Evolutionary conservation across 2,888 invertebrate species (phyloP), one percentile per base, ranked within the genome.

Genomic region (Anodontia alba): DNA sequence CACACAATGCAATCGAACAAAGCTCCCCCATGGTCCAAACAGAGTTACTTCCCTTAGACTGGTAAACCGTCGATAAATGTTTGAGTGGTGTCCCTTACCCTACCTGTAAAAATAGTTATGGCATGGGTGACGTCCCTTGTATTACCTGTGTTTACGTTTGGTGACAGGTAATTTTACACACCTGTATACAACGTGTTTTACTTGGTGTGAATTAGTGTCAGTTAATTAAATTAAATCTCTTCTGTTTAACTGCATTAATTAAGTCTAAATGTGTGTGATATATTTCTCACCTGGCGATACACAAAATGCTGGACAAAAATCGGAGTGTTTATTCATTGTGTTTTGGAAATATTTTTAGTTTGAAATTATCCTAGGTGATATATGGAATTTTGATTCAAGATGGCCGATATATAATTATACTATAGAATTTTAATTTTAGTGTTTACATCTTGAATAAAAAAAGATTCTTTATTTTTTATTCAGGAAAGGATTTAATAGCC

Each of bases 131-230:
- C 20, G 2, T 62, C 62, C 62, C 62, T 33, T 62, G 62, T 62
- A 23, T 62, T 62, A 62, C 62, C 62, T 62, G 62, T 62, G 33
- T 62, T 62, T 62, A 62, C n/a, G 33, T 62, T 62, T 62, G 31
- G 62, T 62, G 62, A 62, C 62, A 62, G 62, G 62, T 62, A 57
- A 57, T 57, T n/a, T 57, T 57, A 62, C 33, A 62, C 62, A 62
- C 62, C 31, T 62, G 31, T n/a, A 23, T 29, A 29, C 62, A 62
- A 33, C 62, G 62, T 33, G 33, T 62, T 17, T 33, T 33, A 7
- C 29, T 33, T 20, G 17, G 31, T 38, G 38, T 38, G 38, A 38
- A 23, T 12, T 26, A 33, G 26, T 46, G 26, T 62, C 62, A 17
- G 29, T 62, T 62, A 62, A 62, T 54, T 54, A 54, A 23, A 2